phyloP scores from a whole-genome alignment of 1,140 invertebrate species.

The Pararge aegeria region DNA sequence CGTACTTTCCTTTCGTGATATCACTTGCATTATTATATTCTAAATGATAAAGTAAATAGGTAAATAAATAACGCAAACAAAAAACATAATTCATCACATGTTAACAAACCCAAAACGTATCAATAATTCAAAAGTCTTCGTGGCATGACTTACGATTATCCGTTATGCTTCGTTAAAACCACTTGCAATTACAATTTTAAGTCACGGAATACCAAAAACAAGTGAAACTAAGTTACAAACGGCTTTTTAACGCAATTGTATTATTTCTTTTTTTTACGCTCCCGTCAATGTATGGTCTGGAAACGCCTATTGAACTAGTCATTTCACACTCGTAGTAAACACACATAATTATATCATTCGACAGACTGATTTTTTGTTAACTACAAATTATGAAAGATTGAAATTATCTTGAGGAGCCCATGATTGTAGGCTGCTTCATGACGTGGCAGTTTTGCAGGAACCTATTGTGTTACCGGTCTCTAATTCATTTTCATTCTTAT shows the following conservation, averaged over 20 bases:
- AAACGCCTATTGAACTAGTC: constrained; percentile 65
- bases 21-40: neutral
- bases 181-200: constrained; percentile 31
- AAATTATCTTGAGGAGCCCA: constrained; percentile 65
- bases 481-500: neutral
- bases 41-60: constrained; percentile 3
- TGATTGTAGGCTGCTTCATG: constrained; percentile 61
- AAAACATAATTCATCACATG: constrained; percentile 26
- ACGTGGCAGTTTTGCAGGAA: constrained; percentile 43
- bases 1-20: neutral
- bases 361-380: constrained; percentile 63
- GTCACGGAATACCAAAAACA: constrained; percentile 32
- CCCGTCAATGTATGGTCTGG: constrained; percentile 21
- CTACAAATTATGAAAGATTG: constrained; percentile 65
- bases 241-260: constrained; percentile 36
- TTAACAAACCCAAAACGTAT: constrained; percentile 28
- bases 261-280: constrained; percentile 32
- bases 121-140: constrained; percentile 28
- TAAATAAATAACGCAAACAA: constrained; percentile 21
- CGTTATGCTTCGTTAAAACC: constrained; percentile 31
- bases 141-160: constrained; percentile 32
- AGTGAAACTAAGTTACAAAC: constrained; percentile 17
- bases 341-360: constrained; percentile 73
- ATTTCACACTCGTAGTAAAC: constrained; percentile 69
- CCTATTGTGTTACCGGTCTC: constrained; percentile 26